Evolutionary conservation across 2,113 vertebrate species (phyloP).

Genomic region (Cranoglanis bouderius): DNA sequence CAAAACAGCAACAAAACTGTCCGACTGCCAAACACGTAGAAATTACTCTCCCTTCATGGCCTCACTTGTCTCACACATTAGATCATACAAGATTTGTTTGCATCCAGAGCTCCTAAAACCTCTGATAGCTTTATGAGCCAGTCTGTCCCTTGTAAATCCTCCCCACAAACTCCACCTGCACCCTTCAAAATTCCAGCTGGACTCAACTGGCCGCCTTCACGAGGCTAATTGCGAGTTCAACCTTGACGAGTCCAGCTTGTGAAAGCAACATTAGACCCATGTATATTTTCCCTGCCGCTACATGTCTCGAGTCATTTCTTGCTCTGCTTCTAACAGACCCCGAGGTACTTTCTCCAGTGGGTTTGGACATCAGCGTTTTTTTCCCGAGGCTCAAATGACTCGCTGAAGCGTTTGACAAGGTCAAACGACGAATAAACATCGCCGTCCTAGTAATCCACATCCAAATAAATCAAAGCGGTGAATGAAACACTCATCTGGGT

Average conservation of each 20-base stretch:
- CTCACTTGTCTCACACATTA: constrained; percentile 49
- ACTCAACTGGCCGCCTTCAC: constrained; percentile 29
- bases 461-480: constrained; percentile 52
- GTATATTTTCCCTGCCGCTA: constrained; percentile 41
- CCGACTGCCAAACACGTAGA: constrained; percentile 51
- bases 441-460: constrained; percentile 49
- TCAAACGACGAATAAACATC: constrained; percentile 58
- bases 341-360: constrained; percentile 31
- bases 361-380: constrained; percentile 23
- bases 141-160: background rate
- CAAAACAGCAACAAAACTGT: constrained; percentile 36
- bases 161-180: constrained; percentile 3
- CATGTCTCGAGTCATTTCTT: constrained; percentile 30
- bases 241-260: constrained; percentile 28
- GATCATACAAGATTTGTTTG: constrained; percentile 46
- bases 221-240: constrained; percentile 21
- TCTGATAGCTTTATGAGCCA: background rate
- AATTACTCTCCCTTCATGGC: constrained; percentile 55
- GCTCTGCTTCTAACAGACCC: constrained; percentile 6
- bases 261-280: constrained; percentile 42
- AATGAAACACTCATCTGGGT: constrained; percentile 31
- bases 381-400: constrained; percentile 46
- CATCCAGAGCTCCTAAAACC: constrained; percentile 23
- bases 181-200: constrained; percentile 37
- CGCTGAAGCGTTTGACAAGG: constrained; percentile 51